Evolutionary conservation across 1,140 invertebrate genomes (phyloP), one percentile per base, ranked within the genome.

Genomic region (Heliconius himera): DNA sequence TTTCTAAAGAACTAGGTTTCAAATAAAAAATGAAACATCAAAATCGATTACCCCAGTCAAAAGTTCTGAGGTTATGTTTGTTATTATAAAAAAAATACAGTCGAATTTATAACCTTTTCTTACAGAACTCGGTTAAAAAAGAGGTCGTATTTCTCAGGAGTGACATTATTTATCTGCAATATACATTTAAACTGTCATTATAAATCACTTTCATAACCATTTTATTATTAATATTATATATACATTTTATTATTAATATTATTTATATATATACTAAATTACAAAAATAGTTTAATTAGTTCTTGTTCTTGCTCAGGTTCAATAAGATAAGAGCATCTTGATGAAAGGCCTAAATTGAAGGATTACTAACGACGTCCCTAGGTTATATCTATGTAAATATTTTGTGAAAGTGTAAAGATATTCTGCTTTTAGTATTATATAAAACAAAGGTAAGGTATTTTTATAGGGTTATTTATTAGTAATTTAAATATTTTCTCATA

Each of bases 351-450:
- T 66, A 66, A 66, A 66, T 13, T 66, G 22, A 29, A 29, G 60
- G 60, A 29, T 66, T 66, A 29, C 22, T 46, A 16, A 60, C n/a
- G 60, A 29, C 11, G n/a, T 66, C 22, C 22, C 26, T 16, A 66
- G 60, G 26, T 29, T 11, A 26, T 29, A 66, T 66, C 60, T 66
- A 66, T 66, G 60, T 66, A 66, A 66, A 66, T 66, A 66, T 66
- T n/a, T 22, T 66, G 26, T 66, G 26, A 66, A 29, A 60, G 41
- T 46, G 56, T 60, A 60, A 60, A 26, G 60, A 29, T 66, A 66
- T 66, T 29, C 26, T 6, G n/a, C 54, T 22, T 46, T 46, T 60
- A 26, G 54, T 60, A n/a, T n/a, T n/a, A n/a, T n/a, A 22, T 60
- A 51, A 20, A 20, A 20, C 18, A 60, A 60, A 60, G 54, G n/a